Percentiles rank a stretch among this genome's conserved stretches.
These are phyloP conservation scores for Ptilorrhoa leucosticta DNA, from an alignment of 2,113 vertebrate species.

Conservation along the genomic window DNA sequence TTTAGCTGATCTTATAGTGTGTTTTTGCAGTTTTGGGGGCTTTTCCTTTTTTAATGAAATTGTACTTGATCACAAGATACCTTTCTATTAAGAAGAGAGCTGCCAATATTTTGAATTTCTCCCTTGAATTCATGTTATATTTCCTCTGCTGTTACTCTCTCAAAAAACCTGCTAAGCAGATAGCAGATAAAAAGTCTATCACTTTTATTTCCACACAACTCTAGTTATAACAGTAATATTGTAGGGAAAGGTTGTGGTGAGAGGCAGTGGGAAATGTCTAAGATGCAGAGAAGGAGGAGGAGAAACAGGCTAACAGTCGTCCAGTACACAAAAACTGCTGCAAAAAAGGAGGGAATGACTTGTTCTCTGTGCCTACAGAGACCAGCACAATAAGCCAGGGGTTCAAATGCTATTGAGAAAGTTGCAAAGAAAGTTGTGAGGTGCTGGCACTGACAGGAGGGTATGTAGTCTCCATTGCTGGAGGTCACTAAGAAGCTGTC, in stretches of 20 bases:
- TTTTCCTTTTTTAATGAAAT: background rate
- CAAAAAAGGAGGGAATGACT: background rate
- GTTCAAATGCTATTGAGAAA: background rate
- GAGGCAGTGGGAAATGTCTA: background rate
- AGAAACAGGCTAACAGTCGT: background rate
- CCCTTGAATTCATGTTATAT: background rate
- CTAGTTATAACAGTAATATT: background rate
- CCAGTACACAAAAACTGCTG: background rate
- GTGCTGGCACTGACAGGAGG: background rate
- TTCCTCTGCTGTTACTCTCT: background rate
- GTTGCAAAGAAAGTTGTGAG: background rate
- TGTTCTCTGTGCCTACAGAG: background rate
- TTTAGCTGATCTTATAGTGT: background rate
- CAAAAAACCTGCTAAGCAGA: background rate
- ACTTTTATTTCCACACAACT: background rate
- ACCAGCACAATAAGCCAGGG: background rate
- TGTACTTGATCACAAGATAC: background rate
- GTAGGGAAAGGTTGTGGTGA: background rate
- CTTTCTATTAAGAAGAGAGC: background rate
- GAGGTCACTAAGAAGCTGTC: background rate
- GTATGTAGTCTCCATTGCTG: background rate
- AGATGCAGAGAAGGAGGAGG: background rate
- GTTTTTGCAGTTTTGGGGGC: background rate
- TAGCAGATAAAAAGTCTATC: background rate
- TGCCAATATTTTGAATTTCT: background rate